Evolutionary conservation across 2,113 vertebrate species (phyloP).

Genomic region (Serinus canaria): DNA sequence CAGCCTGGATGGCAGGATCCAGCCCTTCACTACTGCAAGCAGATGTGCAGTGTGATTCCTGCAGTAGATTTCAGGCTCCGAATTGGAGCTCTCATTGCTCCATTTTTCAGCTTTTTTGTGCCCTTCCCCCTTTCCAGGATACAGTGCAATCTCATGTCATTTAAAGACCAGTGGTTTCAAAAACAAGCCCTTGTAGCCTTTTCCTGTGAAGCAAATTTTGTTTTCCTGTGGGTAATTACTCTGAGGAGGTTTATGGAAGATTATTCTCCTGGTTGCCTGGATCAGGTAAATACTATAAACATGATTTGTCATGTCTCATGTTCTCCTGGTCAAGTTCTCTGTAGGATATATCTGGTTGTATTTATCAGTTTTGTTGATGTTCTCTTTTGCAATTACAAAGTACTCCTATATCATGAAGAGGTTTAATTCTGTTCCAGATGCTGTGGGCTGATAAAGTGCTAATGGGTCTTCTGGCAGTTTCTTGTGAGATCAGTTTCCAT

Average conservation of each 20-base stretch:
- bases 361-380: background rate
- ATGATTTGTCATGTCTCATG: background rate
- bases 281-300: background rate
- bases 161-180: slow-evolving; percentile 2
- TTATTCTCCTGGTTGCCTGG: background rate
- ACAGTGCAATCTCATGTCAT: background rate
- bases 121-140: background rate
- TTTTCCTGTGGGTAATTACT: background rate
- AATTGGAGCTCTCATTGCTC: background rate
- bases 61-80: background rate
- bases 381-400: slow-evolving; percentile 5
- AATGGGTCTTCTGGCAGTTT: slow-evolving; percentile 11
- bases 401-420: background rate
- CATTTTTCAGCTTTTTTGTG: background rate
- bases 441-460: background rate
- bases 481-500: background rate
- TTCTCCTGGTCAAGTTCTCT: background rate
- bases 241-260: background rate
- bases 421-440: slow-evolving; percentile 22
- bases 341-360: background rate
- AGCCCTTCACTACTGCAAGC: background rate
- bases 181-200: background rate
- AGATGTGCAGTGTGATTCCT: background rate
- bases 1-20: background rate
- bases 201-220: background rate